phyloP scores from a whole-genome alignment of 1,140 invertebrate genomes.

The Pachypeltis micranthus region DNA sequence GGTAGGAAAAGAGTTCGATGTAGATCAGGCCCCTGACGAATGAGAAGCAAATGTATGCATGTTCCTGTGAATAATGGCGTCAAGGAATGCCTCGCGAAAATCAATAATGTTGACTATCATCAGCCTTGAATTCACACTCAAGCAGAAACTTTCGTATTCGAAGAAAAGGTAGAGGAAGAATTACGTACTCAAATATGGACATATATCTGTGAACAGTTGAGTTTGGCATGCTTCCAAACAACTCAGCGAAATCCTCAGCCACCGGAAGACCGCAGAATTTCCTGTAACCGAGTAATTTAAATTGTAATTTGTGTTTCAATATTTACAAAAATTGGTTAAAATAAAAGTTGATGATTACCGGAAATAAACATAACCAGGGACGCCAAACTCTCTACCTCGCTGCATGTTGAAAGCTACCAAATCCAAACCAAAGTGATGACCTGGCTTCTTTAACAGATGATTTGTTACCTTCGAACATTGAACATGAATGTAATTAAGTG shows the following conservation, averaged over 20 bases:
- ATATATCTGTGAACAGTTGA: slow-evolving; percentile 67
- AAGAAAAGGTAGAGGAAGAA: too few relatives aligned
- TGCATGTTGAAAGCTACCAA: slow-evolving; percentile 77
- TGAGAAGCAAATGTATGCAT: too few relatives aligned
- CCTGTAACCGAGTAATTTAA: slow-evolving; percentile 33
- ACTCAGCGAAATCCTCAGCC: slow-evolving; percentile 65
- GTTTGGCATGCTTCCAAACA: slow-evolving; percentile 79
- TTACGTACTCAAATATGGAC: slow-evolving; percentile 62
- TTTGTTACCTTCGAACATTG: slow-evolving; percentile 53
- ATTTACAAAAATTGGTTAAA: neutral
- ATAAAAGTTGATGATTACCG: slow-evolving; percentile 20
- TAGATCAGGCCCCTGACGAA: too few relatives aligned
- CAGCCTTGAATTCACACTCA: too few relatives aligned
- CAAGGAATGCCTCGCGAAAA: too few relatives aligned
- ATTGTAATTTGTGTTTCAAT: too few relatives aligned
- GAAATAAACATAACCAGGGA: slow-evolving; percentile 55
- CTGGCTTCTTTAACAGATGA: slow-evolving; percentile 67
- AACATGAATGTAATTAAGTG: too few relatives aligned
- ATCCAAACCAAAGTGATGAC: slow-evolving; percentile 77
- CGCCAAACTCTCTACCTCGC: slow-evolving; percentile 68
- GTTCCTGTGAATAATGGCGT: too few relatives aligned
- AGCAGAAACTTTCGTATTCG: too few relatives aligned
- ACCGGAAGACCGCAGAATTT: slow-evolving; percentile 79
- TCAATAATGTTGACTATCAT: too few relatives aligned
- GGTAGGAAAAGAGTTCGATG: too few relatives aligned